Evolutionary conservation across 2,888 invertebrate species (phyloP), one percentile per base, ranked within the genome.

Genomic region (Lepidocyrtinus sp.): DNA sequence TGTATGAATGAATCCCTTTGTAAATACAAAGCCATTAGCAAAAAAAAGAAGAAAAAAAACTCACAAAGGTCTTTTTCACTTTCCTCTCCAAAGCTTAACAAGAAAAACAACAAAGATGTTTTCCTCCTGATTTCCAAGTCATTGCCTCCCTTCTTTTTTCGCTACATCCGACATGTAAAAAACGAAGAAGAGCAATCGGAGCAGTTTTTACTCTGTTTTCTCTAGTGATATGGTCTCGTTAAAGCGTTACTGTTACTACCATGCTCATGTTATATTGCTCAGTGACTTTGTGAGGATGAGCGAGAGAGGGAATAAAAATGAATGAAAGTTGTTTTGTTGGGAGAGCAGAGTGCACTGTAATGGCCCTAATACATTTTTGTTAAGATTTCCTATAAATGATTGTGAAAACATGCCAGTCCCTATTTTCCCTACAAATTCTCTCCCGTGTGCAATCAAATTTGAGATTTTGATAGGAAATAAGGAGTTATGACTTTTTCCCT

Each of bases 91-190:
- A 45, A 46, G 15, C 27, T 50, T 59, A 2, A 21, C n/a, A 70
- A 55, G 26, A 64, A 46, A 12, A 36, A 71, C 9, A 82, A 83
- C 77, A 83, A 83, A 83, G 82, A 83, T 81, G 82, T 82, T 83
- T 55, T 55, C 65, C 69, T 69, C 71, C 64, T 75, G 75, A 81
- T 83, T 83, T 83, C 83, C 83, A 82, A 83, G 82, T 80, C 82
- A 82, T 80, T 83, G 81, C 82, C 63, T 81, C 68, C 68, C 62
- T n/a, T 59, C 72, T 72, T 36, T 19, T n/a, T 73, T 45, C 15
- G 17, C 36, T 36, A 36, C 36, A 36, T 36, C 36, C 36, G 36
- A 36, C 36, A 17, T 24, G 24, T 45, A 75, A 61, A 27, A 25
- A 64, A 62, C 27, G 19, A 22, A 15, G 55, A 59, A 25, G 64